These are phyloP conservation scores for Pollenia labialis DNA, from an alignment of 2,888 invertebrate genomes.

Conservation along the genomic window DNA sequence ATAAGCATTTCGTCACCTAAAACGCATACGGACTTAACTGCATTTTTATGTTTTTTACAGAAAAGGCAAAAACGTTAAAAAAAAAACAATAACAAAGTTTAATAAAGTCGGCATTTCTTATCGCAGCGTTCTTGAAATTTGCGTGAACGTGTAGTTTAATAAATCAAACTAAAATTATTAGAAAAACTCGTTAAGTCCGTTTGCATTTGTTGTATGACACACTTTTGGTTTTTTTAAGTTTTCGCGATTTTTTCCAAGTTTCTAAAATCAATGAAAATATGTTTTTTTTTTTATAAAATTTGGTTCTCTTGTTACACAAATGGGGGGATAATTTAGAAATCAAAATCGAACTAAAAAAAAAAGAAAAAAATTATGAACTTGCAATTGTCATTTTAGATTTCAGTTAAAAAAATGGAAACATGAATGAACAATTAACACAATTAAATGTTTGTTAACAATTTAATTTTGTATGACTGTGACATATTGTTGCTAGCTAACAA, in stretches of 20 bases:
- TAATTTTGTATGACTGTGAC: neutral
- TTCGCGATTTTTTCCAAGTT: neutral
- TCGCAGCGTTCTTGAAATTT: too few relatives aligned
- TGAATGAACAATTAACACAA: conserved; percentile 39
- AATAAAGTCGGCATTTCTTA: too few relatives aligned
- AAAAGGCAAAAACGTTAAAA: too few relatives aligned
- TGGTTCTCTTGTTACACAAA: conserved; percentile 17
- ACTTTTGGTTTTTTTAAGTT: neutral
- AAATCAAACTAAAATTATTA: too few relatives aligned
- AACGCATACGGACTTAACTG: too few relatives aligned
- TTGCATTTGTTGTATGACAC: neutral
- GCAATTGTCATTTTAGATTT: conserved; percentile 10
- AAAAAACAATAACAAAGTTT: too few relatives aligned
- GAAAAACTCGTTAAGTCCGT: too few relatives aligned
- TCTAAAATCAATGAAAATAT: conserved; percentile 9
- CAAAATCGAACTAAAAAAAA: neutral
- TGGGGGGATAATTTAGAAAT: neutral
- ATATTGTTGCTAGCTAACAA: neutral
- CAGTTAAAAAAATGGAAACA: conserved; percentile 5
- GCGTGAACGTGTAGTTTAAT: too few relatives aligned
- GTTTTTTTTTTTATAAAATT: neutral
- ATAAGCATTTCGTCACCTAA: too few relatives aligned
- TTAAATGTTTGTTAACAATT: conserved; percentile 19
- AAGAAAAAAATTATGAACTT: conserved; percentile 3
- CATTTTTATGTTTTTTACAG: too few relatives aligned